These are phyloP conservation scores for Leptodirus hochenwartii DNA, from an alignment of 2,888 invertebrate species.

Conservation along the genomic window DNA sequence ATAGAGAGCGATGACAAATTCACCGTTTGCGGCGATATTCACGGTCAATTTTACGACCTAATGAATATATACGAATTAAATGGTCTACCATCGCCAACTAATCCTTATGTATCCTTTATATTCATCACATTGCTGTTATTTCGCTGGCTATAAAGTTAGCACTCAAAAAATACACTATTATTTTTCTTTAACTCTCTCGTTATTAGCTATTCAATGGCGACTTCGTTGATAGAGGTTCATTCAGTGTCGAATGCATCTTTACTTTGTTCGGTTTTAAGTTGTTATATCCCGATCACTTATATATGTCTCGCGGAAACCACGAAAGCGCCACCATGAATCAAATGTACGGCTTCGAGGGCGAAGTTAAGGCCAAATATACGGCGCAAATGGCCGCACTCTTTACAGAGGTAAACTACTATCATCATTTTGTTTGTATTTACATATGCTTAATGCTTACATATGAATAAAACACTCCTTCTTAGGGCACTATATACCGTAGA, in stretches of 20 bases:
- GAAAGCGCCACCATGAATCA: conserved; percentile 97
- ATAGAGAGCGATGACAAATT: conserved; percentile 80
- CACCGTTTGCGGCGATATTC: conserved; percentile 97
- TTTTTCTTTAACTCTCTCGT: conserved; percentile 7
- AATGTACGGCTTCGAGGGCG: conserved; percentile 99
- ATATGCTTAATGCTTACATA: too few species aligned
- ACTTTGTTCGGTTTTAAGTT: conserved; percentile 93
- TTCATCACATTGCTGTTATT: not conserved
- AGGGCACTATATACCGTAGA: too few species aligned
- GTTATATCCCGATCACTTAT: conserved; percentile 90
- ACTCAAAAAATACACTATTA: conserved; percentile 5
- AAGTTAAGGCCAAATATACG: conserved; percentile 91
- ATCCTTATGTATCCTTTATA: conserved; percentile 68
- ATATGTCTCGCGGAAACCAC: conserved; percentile 98
- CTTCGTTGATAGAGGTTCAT: conserved; percentile 98
- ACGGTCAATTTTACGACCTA: conserved; percentile 97
- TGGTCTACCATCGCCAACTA: conserved; percentile 84
- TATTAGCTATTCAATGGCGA: conserved; percentile 87
- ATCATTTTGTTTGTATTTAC: too few species aligned
- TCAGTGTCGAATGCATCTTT: conserved; percentile 98
- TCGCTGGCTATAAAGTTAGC: not conserved
- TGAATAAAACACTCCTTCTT: too few species aligned
- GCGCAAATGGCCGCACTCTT: conserved; percentile 92
- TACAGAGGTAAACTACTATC: too few species aligned
- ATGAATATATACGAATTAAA: conserved; percentile 95